Evolutionary conservation across 2,797 vertebrate genomes (phyloP), one percentile per base, ranked within the genome.

Genomic region (Poeciliopsis gracilis): DNA sequence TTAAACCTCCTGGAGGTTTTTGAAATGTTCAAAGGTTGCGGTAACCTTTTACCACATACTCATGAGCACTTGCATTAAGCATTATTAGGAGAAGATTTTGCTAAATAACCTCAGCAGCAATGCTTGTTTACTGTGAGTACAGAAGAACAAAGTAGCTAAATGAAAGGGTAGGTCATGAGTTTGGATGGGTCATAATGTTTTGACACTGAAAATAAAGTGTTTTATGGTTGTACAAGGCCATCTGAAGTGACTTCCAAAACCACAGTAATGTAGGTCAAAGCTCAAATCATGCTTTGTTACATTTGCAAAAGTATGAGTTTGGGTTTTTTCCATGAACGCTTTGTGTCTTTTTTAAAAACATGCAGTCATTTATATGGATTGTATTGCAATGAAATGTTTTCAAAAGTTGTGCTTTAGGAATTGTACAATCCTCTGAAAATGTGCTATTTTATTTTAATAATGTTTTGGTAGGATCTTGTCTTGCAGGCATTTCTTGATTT

Each of bases 11-110:
- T 75, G 78, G 25, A 36, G 76, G 82, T 79, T 88, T 89, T 83
- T 82, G 28, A 85, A 82, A 89, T 72, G 71, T 76, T 82, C 63
- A 80, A 30, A 77, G 84, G 76, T 76, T 84, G 87, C 83, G 79
- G 87, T 86, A 89, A 84, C 61, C 80, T 78, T 76, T 82, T 57
- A 77, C 51, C 41, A 63, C 63, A 77, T 80, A 69, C n/a, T 82
- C 25, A 45, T 67, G 43, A 72, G 63, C 61, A 45, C 75, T 77
- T 12, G 41, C 45, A 23, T 36, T 38, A 72, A 59, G 53, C 0
- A 5, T 46, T 72, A 28, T 41, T 43, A 43, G n/a, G 61, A 69
- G 33, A 38, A 20, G 66, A 72, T 75, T 80, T 73, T 2, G 12
- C 49, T 69, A 45, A 75, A 33, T 78, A 81, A 73, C 2, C 23